phyloP scores from a whole-genome alignment of 2,797 vertebrate genomes.

The Mormyrops boulengeri region DNA sequence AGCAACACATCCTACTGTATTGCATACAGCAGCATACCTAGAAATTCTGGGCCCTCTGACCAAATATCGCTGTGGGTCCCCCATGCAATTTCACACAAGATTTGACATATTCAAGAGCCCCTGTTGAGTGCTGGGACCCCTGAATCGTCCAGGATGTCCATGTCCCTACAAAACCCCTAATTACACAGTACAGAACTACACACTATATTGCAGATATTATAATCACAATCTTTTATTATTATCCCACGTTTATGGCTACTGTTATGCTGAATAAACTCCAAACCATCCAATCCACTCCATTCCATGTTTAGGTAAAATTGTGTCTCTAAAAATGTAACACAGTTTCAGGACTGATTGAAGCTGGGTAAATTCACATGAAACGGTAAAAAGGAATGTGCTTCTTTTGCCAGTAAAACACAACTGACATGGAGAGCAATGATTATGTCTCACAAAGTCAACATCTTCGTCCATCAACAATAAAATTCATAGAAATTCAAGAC shows the following conservation, averaged over 20 bases:
- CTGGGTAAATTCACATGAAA: background rate
- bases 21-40: background rate
- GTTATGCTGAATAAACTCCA: background rate
- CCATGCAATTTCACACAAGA: background rate
- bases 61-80: background rate
- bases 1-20: background rate
- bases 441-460: background rate
- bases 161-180: background rate
- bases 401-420: background rate
- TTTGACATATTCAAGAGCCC: background rate
- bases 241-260: background rate
- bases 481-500: conserved; percentile 9
- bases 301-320: background rate
- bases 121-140: background rate
- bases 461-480: background rate
- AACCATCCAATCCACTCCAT: background rate
- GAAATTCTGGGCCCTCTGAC: background rate
- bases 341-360: background rate
- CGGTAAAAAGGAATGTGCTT: background rate
- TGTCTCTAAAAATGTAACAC: background rate
- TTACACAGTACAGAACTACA: background rate
- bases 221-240: background rate
- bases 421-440: background rate
- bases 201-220: background rate
- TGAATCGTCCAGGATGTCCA: background rate